These are phyloP conservation scores for Eupithecia insigniata DNA, from an alignment of 2,888 invertebrate species.

Conservation along the genomic window DNA sequence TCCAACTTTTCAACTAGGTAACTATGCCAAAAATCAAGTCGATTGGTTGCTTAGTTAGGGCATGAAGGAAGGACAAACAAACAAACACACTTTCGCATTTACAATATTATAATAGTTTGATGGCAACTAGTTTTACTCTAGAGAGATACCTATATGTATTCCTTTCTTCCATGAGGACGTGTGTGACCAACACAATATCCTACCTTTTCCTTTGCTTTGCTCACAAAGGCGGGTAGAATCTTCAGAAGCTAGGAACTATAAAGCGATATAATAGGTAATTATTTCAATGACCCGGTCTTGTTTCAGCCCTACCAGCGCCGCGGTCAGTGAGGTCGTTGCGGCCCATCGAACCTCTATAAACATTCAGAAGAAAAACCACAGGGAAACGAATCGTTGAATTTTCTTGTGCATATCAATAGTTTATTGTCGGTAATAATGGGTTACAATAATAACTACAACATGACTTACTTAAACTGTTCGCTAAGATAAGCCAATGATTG, in stretches of 20 bases:
- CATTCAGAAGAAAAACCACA: conserved; percentile 64
- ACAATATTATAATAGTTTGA: too few relatives aligned
- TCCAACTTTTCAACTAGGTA: too few relatives aligned
- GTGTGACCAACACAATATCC: not conserved
- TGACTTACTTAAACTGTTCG: too few relatives aligned
- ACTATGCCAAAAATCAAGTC: too few relatives aligned
- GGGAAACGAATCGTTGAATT: conserved; percentile 60
- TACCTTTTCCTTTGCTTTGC: not conserved
- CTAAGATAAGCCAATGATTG: too few relatives aligned
- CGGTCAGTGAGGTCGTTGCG: conserved; percentile 57
- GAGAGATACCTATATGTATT: too few relatives aligned
- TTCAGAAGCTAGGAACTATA: not conserved
- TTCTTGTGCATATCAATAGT: conserved; percentile 47
- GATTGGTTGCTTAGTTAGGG: too few relatives aligned
- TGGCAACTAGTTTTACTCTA: not conserved
- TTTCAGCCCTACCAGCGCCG: conserved; percentile 56
- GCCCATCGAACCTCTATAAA: conserved; percentile 67
- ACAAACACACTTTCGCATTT: too few relatives aligned
- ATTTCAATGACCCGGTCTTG: conserved; percentile 20
- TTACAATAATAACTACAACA: not conserved
- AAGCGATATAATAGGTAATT: conserved; percentile 15
- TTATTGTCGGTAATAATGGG: conserved; percentile 21
- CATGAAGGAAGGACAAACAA: too few relatives aligned
- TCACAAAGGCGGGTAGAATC: not conserved
- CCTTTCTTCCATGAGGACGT: not conserved